phyloP scores from a whole-genome alignment of 2,888 invertebrate genomes.

The Macaria notata region DNA sequence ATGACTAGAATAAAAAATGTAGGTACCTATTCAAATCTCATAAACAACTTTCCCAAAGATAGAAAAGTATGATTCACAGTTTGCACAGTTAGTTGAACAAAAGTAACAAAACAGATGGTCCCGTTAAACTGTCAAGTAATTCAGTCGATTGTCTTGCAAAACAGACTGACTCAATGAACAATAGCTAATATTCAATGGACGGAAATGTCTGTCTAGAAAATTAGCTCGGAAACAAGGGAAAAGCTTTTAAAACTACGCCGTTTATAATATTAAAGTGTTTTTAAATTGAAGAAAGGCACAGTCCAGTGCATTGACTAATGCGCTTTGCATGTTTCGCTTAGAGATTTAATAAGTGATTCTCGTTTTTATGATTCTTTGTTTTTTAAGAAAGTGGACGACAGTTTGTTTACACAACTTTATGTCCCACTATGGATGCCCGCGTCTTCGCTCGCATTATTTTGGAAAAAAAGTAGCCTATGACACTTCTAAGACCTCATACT shows the following conservation, averaged over 20 bases:
- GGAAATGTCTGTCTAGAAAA: constrained; percentile 78
- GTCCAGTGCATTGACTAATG: constrained; percentile 53
- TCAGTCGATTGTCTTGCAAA: constrained; percentile 76
- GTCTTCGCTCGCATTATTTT: too few relatives aligned
- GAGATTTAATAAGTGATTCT: constrained; percentile 9
- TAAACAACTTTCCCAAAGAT: constrained; percentile 5
- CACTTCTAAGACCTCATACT: too few relatives aligned
- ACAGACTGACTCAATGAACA: constrained; percentile 74
- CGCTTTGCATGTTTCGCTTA: constrained; percentile 59
- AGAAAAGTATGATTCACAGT: constrained; percentile 16
- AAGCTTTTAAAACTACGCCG: constrained; percentile 69
- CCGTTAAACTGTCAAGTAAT: constrained; percentile 65
- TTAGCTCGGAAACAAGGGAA: constrained; percentile 78
- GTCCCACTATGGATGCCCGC: too few relatives aligned
- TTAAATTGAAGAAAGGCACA: constrained; percentile 59
- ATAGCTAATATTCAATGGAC: constrained; percentile 81
- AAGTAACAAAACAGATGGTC: constrained; percentile 37
- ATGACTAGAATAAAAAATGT: too few relatives aligned
- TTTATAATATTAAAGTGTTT: constrained; percentile 76
- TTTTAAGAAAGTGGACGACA: neutral
- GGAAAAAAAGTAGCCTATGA: too few relatives aligned
- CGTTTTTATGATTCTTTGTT: constrained; percentile 16
- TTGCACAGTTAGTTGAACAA: constrained; percentile 18
- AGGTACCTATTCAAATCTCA: neutral
- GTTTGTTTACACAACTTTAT: too few relatives aligned